phyloP scores from a whole-genome alignment of 37 sponge, comb jelly and placozoan species.

The Oscarella lobularis region DNA sequence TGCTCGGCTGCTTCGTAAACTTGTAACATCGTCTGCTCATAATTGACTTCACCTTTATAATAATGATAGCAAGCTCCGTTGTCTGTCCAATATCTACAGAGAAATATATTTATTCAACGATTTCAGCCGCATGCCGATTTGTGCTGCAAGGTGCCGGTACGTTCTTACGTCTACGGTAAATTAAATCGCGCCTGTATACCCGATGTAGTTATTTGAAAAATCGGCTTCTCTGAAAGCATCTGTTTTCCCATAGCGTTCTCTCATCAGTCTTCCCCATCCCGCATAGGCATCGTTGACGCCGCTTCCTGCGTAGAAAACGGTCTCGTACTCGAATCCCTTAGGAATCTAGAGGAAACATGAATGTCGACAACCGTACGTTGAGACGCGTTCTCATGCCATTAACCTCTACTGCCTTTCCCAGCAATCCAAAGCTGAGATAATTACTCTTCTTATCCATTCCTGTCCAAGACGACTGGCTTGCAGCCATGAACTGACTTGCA shows the following conservation, averaged over 20 bases:
- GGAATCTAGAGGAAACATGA: too few relatives aligned
- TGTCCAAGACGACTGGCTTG: slow-evolving; percentile 28
- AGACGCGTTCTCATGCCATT: too few relatives aligned
- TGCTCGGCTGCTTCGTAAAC: slow-evolving; percentile 42
- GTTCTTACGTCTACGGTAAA: neutral
- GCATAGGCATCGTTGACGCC: slow-evolving; percentile 27
- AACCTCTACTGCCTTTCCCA: too few relatives aligned
- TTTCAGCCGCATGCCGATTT: neutral
- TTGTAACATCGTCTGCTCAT: slow-evolving; percentile 49
- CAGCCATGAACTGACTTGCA: slow-evolving; percentile 41
- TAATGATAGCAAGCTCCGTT: slow-evolving; percentile 78
- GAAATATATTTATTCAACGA: neutral
- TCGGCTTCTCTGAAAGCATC: slow-evolving; percentile 22
- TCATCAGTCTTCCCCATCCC: slow-evolving; percentile 33
- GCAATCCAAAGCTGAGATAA: slow-evolving; percentile 16
- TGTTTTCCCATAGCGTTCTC: slow-evolving; percentile 16
- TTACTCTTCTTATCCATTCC: slow-evolving; percentile 1
- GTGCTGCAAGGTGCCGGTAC: neutral
- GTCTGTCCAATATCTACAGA: slow-evolving; percentile 65
- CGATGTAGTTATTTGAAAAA: slow-evolving; percentile 60
- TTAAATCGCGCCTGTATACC: slow-evolving; percentile 29
- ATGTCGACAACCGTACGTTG: too few relatives aligned
- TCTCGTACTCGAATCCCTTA: slow-evolving; percentile 10
- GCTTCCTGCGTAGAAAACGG: slow-evolving; percentile 35
- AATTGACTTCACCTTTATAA: slow-evolving; percentile 41